A percentile compares a stretch with the other conserved stretches of the same genome.
Conservation (phyloP, 2,797 vertebrate genomes). For the Sebastes cheni region DNA sequence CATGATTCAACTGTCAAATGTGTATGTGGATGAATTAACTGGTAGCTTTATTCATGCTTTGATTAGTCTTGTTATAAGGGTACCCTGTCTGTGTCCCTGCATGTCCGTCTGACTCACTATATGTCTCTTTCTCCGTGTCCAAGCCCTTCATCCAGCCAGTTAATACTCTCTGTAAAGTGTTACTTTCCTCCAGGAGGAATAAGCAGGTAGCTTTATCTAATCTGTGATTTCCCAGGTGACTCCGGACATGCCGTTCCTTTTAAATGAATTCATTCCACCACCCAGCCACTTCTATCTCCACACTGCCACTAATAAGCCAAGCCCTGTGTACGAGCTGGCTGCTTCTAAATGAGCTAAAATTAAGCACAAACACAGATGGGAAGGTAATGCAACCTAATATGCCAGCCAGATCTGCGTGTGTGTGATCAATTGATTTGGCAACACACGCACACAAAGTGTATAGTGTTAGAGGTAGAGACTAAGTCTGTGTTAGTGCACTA, state of each 20-base stretch:
- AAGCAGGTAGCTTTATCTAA: conserved; percentile 51
- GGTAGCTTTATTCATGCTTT: conserved; percentile 21
- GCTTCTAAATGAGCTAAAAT: conserved; percentile 41
- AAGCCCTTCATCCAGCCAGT: conserved; percentile 1
- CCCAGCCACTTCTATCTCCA: conserved; percentile 22
- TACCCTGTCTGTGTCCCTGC: not conserved
- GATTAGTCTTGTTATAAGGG: not conserved
- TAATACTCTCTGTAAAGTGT: conserved; percentile 33
- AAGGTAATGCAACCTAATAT: conserved; percentile 24
- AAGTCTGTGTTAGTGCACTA: conserved; percentile 10
- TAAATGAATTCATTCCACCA: conserved; percentile 45
- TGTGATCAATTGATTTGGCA: not conserved
- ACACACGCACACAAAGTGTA: not conserved
- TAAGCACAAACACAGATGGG: conserved; percentile 34
- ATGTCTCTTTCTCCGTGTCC: conserved; percentile 4
- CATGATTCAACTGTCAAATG: not conserved
- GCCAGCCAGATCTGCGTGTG: not conserved
- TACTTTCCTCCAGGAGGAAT: conserved; percentile 29
- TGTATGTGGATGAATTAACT: conserved; percentile 2
- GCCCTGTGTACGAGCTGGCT: conserved; percentile 10
- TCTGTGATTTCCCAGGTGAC: conserved; percentile 57
- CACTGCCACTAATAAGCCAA: conserved; percentile 36
- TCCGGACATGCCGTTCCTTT: conserved; percentile 13
- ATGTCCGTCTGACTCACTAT: conserved; percentile 2
- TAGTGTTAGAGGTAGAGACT: conserved; percentile 5